Evolutionary conservation across 2,113 vertebrate species (phyloP).

Genomic region (Bufo bufo): DNA sequence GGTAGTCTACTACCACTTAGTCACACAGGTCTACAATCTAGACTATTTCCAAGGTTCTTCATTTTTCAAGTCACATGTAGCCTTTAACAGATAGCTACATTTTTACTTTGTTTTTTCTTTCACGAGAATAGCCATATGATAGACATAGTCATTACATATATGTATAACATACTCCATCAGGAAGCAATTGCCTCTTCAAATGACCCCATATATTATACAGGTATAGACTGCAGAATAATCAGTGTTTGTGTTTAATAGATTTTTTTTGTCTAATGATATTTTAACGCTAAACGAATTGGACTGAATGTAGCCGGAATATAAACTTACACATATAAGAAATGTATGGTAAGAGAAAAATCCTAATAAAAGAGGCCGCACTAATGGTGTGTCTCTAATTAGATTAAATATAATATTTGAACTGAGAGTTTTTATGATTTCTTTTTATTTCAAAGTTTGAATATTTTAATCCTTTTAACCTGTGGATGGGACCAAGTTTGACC

Average conservation of each 20-base stretch:
- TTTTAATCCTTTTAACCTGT: not conserved
- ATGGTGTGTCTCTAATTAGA: not conserved
- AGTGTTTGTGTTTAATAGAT: constrained; percentile 17
- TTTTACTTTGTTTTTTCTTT: not conserved
- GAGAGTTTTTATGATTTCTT: not conserved
- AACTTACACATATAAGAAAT: not conserved
- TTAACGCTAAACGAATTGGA: constrained; percentile 10
- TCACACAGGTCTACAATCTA: too few species aligned
- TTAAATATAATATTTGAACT: not conserved
- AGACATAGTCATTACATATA: constrained; percentile 15
- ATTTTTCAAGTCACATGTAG: too few species aligned
- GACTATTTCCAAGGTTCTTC: too few species aligned
- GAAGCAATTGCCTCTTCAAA: constrained; percentile 47
- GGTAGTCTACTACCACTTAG: too few species aligned
- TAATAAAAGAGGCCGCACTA: not conserved
- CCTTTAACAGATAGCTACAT: not conserved
- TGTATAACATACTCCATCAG: constrained; percentile 45
- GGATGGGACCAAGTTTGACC: not conserved
- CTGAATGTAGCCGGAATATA: not conserved
- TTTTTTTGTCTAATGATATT: constrained; percentile 31
- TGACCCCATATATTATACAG: constrained; percentile 32
- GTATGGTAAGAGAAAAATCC: not conserved
- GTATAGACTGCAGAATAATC: constrained; percentile 22
- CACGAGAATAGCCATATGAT: not conserved
- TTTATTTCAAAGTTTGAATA: not conserved